Evolutionary conservation across 2,113 vertebrate species (phyloP), one percentile per base, ranked within the genome.

Genomic region (Poicephalus meyeri): DNA sequence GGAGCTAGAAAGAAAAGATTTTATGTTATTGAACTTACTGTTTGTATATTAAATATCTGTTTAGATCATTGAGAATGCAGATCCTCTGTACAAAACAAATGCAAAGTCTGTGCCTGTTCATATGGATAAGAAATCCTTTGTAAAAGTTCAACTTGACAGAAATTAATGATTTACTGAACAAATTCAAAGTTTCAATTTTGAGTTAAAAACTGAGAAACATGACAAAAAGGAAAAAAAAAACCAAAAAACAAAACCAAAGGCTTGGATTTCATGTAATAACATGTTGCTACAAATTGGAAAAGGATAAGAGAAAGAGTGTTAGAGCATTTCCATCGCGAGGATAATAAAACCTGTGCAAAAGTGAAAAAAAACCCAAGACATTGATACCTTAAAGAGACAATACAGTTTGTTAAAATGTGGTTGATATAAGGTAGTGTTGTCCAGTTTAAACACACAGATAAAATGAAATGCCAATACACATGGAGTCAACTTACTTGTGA

Each of bases 231-330:
- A n/a, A n/a, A 56, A 35, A n/a, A n/a, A n/a, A n/a, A n/a, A n/a
- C n/a, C 5, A n/a, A 56, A 35, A 83, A 19, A 82, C 26, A 7
- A 33, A 66, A 37, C 5, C 12, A 17, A 39, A 44, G 29, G 6
- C 52, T 52, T 80, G 25, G 33, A 17, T 76, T 49, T 84, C 7
- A 6, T 5, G 24, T 13, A 49, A 16, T 2, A 19, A 29, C 8
- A 4, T 1, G 0, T 1, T 33, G 33, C 12, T 61, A 13, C 4
- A 61, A 61, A 79, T 2, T 13, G 24, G 31, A 76, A 55, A 0
- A 16, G 15, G 44, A 41, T 17, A 21, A n/a, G 47, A 61, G 21
- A 50, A 77, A n/a, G 13, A 11, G 4, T n/a, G 11, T 10, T 26
- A 15, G 15, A 60, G 2, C 6, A 14, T 53, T 78, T 84, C 21